phyloP scores from a whole-genome alignment of 2,797 vertebrate species.

The Eulemur albifrons region DNA sequence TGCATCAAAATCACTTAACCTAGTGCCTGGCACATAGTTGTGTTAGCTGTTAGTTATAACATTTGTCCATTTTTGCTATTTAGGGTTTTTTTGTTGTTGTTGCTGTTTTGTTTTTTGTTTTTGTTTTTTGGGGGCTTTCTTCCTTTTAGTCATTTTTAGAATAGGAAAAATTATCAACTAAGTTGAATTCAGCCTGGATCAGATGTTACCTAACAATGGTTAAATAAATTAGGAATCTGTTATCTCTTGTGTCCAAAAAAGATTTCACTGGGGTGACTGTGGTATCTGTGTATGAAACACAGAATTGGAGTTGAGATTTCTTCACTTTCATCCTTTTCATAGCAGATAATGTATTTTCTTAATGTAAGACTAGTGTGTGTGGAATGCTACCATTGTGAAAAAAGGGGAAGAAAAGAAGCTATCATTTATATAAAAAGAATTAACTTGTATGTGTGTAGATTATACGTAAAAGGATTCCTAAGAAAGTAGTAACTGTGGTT shows the following conservation, averaged over 20 bases:
- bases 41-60: not conserved
- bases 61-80: constrained; percentile 11
- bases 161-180: constrained; percentile 15
- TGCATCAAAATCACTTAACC: not conserved
- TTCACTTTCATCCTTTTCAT: not conserved
- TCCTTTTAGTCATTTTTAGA: constrained; percentile 24
- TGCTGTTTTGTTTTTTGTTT: not conserved
- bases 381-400: not conserved
- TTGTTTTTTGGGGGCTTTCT: not conserved
- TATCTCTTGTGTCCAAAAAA: not conserved
- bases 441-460: not conserved
- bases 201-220: not conserved
- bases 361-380: not conserved
- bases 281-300: not conserved
- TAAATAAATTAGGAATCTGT: constrained; percentile 5
- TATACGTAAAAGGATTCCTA: not conserved
- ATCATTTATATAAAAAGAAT: constrained; percentile 20
- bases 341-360: not conserved
- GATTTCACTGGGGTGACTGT: not conserved
- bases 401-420: not conserved
- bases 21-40: not conserved
- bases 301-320: constrained; percentile 6
- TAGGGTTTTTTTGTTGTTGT: not conserved
- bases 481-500: not conserved
- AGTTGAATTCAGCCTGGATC: not conserved